phyloP scores from a whole-genome alignment of 2,888 invertebrate genomes.

The Eudasyphora cyanicolor region DNA sequence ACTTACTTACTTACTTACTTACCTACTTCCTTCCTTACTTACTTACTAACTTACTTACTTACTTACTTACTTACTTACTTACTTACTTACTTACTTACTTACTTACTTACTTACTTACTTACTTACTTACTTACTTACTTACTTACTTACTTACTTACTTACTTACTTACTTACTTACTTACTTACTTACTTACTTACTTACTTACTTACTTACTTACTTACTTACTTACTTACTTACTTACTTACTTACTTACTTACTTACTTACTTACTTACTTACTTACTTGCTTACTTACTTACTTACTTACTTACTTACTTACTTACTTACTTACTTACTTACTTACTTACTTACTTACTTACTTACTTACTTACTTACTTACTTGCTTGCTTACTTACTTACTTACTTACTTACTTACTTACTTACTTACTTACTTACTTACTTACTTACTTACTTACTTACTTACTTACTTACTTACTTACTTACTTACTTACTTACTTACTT shows the following conservation, averaged over 20 bases:
- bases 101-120: conserved; percentile 2
- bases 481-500: conserved; percentile 1
- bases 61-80: conserved; percentile 5
- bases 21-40: not conserved
- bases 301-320: conserved; percentile 10
- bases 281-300: too few relatives aligned
- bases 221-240: not conserved
- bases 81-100: conserved; percentile 2
- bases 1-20: conserved; percentile 8
- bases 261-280: conserved; percentile 16
- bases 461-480: conserved; percentile 10
- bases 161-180: conserved; percentile 5
- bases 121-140: conserved; percentile 7
- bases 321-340: conserved; percentile 13
- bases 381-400: conserved; percentile 2
- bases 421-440: not conserved
- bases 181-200: conserved; percentile 6
- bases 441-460: conserved; percentile 5
- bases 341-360: conserved; percentile 2
- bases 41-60: conserved; percentile 7
- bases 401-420: conserved; percentile 8
- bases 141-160: not conserved
- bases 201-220: conserved; percentile 13
- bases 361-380: conserved; percentile 11
- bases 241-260: not conserved